These are phyloP conservation scores for Brachypteracias leptosomus DNA, from an alignment of 2,113 vertebrate genomes.

Conservation along the genomic window DNA sequence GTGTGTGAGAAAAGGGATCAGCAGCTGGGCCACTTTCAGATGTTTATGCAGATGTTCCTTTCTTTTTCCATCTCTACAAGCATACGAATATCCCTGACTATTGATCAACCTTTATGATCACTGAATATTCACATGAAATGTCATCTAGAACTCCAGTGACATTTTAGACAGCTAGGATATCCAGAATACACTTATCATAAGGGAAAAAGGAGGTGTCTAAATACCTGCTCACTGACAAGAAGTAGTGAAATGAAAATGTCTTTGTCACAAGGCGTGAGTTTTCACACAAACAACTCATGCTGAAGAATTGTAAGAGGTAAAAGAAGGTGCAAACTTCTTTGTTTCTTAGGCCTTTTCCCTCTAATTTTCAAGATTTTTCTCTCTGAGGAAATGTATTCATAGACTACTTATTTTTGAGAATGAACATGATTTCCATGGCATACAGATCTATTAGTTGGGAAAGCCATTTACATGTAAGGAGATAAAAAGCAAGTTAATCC, in stretches of 20 bases:
- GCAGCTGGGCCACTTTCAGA: not conserved
- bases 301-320: too few relatives aligned
- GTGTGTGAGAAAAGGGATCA: not conserved
- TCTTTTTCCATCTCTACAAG: not conserved
- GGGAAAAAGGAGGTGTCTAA: not conserved
- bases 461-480: too few relatives aligned
- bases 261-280: not conserved
- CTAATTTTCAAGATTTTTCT: too few relatives aligned
- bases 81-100: not conserved
- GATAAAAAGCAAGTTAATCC: too few relatives aligned
- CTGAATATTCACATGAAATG: not conserved
- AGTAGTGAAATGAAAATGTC: not conserved
- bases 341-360: too few relatives aligned
- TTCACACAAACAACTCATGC: too few relatives aligned
- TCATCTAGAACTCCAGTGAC: not conserved
- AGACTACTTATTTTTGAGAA: too few relatives aligned
- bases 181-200: not conserved
- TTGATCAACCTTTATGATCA: not conserved
- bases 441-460: too few relatives aligned
- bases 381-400: too few relatives aligned
- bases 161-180: not conserved
- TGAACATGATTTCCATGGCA: too few relatives aligned
- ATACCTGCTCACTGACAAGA: rapidly evolving
- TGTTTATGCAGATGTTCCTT: not conserved
- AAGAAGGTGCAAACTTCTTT: too few relatives aligned